These are phyloP conservation scores for Piezodorus guildinii DNA, from an alignment of 1,140 invertebrate species.

Conservation along the genomic window DNA sequence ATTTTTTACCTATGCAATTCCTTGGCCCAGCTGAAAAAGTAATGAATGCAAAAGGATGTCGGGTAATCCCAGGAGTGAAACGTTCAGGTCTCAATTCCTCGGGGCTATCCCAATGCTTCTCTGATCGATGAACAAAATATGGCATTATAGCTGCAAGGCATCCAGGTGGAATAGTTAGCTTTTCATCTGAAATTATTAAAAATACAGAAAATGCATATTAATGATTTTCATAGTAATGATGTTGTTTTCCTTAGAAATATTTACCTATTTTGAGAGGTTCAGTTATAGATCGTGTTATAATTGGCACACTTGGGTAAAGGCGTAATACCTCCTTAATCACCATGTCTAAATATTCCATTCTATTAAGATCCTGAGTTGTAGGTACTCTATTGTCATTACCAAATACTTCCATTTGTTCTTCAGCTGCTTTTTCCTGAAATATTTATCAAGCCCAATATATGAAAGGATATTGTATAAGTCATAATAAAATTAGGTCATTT, in stretches of 20 bases:
- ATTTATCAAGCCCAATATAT: background rate
- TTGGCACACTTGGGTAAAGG: conserved; percentile 41
- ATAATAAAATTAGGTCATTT: too few species aligned
- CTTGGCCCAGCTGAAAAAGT: conserved; percentile 63
- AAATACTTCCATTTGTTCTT: conserved; percentile 43
- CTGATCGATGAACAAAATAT: conserved; percentile 42
- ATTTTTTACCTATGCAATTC: conserved; percentile 53
- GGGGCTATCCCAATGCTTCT: conserved; percentile 48
- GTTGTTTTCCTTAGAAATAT: conserved; percentile 11
- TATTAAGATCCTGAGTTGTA: conserved; percentile 37
- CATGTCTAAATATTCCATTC: conserved; percentile 40
- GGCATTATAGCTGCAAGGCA: conserved; percentile 39
- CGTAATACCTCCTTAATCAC: conserved; percentile 36
- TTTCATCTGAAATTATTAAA: background rate
- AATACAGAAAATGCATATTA: background rate
- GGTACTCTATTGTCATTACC: conserved; percentile 30
- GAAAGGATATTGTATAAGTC: too few species aligned
- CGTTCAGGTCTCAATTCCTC: conserved; percentile 62
- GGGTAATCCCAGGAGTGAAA: conserved; percentile 44
- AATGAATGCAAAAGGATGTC: conserved; percentile 48
- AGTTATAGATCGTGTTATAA: conserved; percentile 35
- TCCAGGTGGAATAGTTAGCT: conserved; percentile 37
- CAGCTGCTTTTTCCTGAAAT: conserved; percentile 37
- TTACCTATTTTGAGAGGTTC: conserved; percentile 44
- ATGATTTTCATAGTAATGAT: background rate